A percentile compares a stretch with the other conserved stretches of the same genome.
Conservation (phyloP, 2,888 invertebrate species). For the Cephus rjabovi region DNA sequence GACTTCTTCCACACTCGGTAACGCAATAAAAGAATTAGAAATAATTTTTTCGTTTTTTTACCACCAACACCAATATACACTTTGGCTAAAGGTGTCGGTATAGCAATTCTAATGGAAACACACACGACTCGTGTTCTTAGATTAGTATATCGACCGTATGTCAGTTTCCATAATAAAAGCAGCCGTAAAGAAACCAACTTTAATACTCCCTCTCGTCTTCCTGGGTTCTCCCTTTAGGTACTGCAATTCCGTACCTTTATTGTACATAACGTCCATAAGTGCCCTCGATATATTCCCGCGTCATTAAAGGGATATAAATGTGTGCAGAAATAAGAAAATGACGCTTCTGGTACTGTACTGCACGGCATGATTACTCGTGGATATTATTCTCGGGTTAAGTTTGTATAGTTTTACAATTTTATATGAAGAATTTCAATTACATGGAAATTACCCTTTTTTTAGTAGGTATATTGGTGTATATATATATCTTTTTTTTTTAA, state of each 20-base stretch:
- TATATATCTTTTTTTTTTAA: neutral
- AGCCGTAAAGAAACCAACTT: neutral
- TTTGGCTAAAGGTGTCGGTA: neutral
- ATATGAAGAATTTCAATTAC: no score
- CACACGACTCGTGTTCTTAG: neutral
- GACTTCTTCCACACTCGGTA: neutral
- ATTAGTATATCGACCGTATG: neutral
- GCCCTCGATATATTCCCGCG: neutral
- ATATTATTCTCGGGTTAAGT: neutral
- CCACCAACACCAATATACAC: neutral
- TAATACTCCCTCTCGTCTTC: neutral
- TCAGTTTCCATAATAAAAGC: neutral
- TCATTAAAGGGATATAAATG: neutral
- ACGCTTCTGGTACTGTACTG: neutral
- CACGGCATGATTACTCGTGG: neutral
- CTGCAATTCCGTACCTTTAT: neutral
- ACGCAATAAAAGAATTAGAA: neutral
- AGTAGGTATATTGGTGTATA: no score
- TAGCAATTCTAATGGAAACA: neutral
- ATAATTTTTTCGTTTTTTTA: neutral
- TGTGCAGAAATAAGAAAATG: neutral
- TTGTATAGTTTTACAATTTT: neutral
- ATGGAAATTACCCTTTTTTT: no score
- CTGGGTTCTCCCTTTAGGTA: neutral
- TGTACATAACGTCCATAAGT: neutral